Evolutionary conservation across 1,140 invertebrate species (phyloP), one percentile per base, ranked within the genome.

Genomic region (Drosophila dunni): DNA sequence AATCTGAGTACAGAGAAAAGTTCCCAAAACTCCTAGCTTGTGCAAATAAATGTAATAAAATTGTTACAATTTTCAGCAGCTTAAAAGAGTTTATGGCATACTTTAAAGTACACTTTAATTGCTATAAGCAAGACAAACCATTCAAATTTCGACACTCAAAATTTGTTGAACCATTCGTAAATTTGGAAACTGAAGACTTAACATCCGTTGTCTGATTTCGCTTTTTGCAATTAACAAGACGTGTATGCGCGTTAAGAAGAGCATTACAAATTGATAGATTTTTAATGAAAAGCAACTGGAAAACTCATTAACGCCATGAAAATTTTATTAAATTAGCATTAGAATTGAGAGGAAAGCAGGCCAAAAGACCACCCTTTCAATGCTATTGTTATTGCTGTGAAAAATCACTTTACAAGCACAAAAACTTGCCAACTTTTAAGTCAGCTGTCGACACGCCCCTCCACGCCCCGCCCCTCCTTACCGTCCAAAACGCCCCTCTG

Each of bases 361-460:
- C 5, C 33, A 65, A 53, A 42, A 66, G 40, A n/a, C 6, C 45
- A 3, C 17, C 33, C 24, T 11, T 13, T 44, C 53, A 48, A 15
- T 48, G 7, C 33, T 24, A 45, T 64, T 45, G 62, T 45, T 60
- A 3, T 20, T 42, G 60, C 45, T 60, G 58, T 44, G 15, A 50
- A 54, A 53, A 53, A 77, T 72, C 45, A 61, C 54, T 44, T 51
- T 46, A 36, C 38, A 50, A 50, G 46, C 53, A 63, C 34, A 4
- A 71, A 79, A 83, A 79, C 80, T 83, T 88, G 66, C 50, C 53
- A 72, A 75, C 53, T 78, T 89, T 73, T 34, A 38, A 48, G 48
- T 65, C 72, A 86, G 70, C 84, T 82, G 72, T 84, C 48, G 58
- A 67, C 42, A 29, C 38, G 40, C 69, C 38, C 67, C 48, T 65